Percentiles rank a stretch among this genome's conserved stretches.
phyloP scores from a whole-genome alignment of 2,797 vertebrate genomes.

The Myripristis jacobus region DNA sequence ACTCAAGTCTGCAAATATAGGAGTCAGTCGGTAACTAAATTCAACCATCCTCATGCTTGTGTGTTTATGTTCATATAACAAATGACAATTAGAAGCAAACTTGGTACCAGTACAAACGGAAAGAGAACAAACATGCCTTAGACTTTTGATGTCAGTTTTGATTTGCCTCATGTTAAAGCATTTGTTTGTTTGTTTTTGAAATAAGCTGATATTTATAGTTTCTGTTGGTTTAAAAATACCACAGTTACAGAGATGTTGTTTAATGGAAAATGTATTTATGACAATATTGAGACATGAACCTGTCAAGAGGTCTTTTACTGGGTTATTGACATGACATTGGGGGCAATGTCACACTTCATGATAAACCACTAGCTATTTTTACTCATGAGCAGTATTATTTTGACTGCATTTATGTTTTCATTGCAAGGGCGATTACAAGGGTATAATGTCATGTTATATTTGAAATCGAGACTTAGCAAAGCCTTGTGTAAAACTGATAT shows the following conservation, averaged over 20 bases:
- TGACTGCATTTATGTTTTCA: slow-evolving; percentile 44
- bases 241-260: slow-evolving; percentile 52
- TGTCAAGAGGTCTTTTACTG: slow-evolving; percentile 15
- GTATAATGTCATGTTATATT: slow-evolving; percentile 1
- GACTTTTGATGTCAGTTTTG: slow-evolving; percentile 29
- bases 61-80: slow-evolving; percentile 20
- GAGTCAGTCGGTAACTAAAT: background rate
- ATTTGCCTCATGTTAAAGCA: slow-evolving; percentile 6
- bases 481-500: background rate
- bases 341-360: slow-evolving; percentile 46
- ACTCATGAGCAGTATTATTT: slow-evolving; percentile 48
- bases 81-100: slow-evolving; percentile 3
- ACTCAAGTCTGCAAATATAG: too few species aligned
- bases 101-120: slow-evolving; percentile 51
- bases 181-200: slow-evolving; percentile 42
- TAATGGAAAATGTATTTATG: slow-evolving; percentile 71
- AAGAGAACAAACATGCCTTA: slow-evolving; percentile 22
- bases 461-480: background rate
- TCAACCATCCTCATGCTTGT: slow-evolving; percentile 31
- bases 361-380: slow-evolving; percentile 57
- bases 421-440: slow-evolving; percentile 6
- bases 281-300: slow-evolving; percentile 39
- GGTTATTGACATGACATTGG: slow-evolving; percentile 56
- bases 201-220: slow-evolving; percentile 77
- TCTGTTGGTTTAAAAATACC: slow-evolving; percentile 61